These are phyloP conservation scores for Elaphurus davidianus DNA, from an alignment of 2,113 vertebrate genomes.

Conservation along the genomic window DNA sequence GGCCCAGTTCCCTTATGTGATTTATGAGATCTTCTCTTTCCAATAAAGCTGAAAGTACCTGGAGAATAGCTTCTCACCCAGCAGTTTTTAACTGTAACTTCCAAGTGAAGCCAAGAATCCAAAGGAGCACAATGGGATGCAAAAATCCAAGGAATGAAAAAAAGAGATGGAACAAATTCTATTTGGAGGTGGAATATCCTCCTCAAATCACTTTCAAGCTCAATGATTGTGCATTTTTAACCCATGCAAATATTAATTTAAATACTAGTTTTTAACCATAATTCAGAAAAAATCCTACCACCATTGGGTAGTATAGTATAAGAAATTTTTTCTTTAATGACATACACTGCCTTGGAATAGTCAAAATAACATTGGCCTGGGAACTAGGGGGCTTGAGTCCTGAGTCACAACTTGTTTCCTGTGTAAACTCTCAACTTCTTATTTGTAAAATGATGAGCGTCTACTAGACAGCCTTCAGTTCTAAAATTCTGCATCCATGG, in stretches of 20 bases:
- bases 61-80: constrained; percentile 62
- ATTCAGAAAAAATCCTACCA: background rate
- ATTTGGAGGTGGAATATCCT: background rate
- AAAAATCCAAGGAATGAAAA: background rate
- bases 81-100: background rate
- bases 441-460: background rate
- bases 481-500: background rate
- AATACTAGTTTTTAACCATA: background rate
- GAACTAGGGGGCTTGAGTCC: background rate
- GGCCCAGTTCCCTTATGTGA: constrained; percentile 16
- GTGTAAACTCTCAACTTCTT: background rate
- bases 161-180: background rate
- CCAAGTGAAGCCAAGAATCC: background rate
- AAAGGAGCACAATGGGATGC: background rate
- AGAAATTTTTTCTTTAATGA: background rate
- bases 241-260: background rate
- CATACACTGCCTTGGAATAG: background rate
- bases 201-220: background rate
- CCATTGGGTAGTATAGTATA: background rate
- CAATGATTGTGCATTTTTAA: background rate
- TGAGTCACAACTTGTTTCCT: background rate
- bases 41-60: constrained; percentile 47
- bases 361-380: background rate
- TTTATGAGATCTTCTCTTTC: constrained; percentile 58
- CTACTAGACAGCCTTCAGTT: background rate